Base-by-base conservation (phyloP, 2,113 vertebrate genomes). In the Bos indicus region DNA sequence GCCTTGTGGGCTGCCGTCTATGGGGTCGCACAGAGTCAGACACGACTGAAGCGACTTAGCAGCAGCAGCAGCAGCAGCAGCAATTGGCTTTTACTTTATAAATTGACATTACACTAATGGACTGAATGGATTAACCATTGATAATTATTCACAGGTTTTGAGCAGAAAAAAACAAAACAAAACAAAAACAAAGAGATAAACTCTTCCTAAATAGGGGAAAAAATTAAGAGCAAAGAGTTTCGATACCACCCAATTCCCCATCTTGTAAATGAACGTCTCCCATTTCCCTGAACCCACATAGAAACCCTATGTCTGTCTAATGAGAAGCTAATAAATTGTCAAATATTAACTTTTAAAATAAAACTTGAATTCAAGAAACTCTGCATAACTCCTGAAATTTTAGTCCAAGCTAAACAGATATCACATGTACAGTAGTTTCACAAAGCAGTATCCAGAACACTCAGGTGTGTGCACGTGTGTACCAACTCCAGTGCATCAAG, bases 391-490 rank as follows among this genome's bases (percentile, higher is more conserved):
- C 52, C 1, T 67, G 40, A 82, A 21, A 52, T 83, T 77, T 88
- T 19, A 54, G 10, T 60, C 43, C 2, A 52, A 89, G 36, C 23
- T 40, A 43, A 60, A 51, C 10, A 82, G 54, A 43, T 28, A 74
- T 0, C 12, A 54, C 43, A n/a, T 7, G 57, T 54, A 59, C 5
- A 21, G 28, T 21, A 40, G 36, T 71, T 36, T 87, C 40, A 43
- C 26, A 83, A 14, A 40, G 26, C 14, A 28, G n/a, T 28, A 26
- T 33, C n/a, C 33, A 86, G 40, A 40, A 78, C 5, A 19, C 17
- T 78, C 21, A 9, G 7, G 62, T 26, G 2, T n/a, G 14, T 19
- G 25, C 8, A 3, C 3, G 17, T 2, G 3, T 0, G 9, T 1
- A 52, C 13, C 60, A 82, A 54, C 40, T 77, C 14, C n/a, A 54